Base-by-base conservation (phyloP, 92 coral and sea anemone genomes). In the Muricea muricata region DNA sequence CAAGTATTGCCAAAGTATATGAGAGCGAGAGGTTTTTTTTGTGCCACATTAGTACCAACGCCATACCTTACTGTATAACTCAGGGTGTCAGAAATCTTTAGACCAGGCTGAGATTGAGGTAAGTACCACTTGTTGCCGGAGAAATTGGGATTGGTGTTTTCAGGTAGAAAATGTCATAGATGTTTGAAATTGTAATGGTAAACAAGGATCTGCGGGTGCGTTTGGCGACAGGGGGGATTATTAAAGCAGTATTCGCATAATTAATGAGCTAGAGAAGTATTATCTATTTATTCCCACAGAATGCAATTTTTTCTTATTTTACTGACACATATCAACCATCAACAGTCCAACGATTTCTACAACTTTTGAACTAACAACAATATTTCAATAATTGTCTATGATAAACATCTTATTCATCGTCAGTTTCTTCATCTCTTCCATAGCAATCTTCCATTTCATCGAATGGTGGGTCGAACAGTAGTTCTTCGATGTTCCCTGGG, bases 51-150 rank as follows among this genome's bases (percentile, higher is more conserved):
- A n/a, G n/a, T n/a, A n/a, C n/a, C n/a, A n/a, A n/a, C n/a, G n/a
- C n/a, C n/a, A n/a, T n/a, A n/a, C n/a, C n/a, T n/a, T n/a, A n/a
- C n/a, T n/a, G n/a, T n/a, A n/a, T n/a, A n/a, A n/a, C n/a, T n/a
- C n/a, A n/a, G n/a, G n/a, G n/a, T n/a, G n/a, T n/a, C n/a, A n/a
- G n/a, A n/a, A n/a, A n/a, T n/a, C n/a, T n/a, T n/a, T 65, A 65
- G 73, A 65, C 40, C 73, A 14, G 73, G 73, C 45, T 65, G 29
- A 17, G 73, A 41, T 65, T 10, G 73, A 30, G 7, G 1, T 65
- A 2, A 35, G 40, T 26, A 65, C 73, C 73, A 65, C 73, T 24
- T 65, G 14, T 2, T 11, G 17, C 40, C 73, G 73, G 73, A 65
- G 73, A 65, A 65, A 65, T 25, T 14, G 40, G 21, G 40, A 65